Conservation (phyloP, 2,888 invertebrate genomes). For the Pandemis corylana region DNA sequence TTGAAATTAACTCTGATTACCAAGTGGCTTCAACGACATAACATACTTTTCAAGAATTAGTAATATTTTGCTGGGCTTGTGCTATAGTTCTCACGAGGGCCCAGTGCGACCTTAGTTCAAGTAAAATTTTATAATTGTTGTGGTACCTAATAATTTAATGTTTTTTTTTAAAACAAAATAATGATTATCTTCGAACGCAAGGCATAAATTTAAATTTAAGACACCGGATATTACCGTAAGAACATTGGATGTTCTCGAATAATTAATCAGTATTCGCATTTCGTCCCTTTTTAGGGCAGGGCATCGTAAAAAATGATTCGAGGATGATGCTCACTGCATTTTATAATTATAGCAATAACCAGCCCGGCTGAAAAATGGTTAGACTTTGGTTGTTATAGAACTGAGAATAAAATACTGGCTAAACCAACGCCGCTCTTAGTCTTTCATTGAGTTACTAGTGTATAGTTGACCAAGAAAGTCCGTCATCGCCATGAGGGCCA, state of each 20-base stretch:
- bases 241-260: conserved; percentile 28
- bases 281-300: conserved; percentile 15
- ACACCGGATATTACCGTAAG: conserved; percentile 1
- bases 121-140: neutral
- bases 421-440: neutral
- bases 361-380: neutral
- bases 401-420: neutral
- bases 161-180: neutral
- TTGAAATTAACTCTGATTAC: conserved; percentile 28
- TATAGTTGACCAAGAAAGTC: no score
- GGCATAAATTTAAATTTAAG: conserved; percentile 24
- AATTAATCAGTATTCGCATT: conserved; percentile 32
- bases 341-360: conserved; percentile 24
- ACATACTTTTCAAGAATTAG: neutral
- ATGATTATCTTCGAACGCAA: conserved; percentile 14
- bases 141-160: neutral
- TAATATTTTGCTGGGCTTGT: no score
- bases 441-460: neutral
- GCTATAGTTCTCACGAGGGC: no score
- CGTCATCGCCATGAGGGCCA: no score
- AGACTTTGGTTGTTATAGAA: neutral
- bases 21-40: neutral
- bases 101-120: no score
- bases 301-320: conserved; percentile 20
- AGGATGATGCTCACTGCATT: neutral